Evolutionary conservation across 2,797 vertebrate genomes (phyloP).

Genomic region (Sitta carolinensis): DNA sequence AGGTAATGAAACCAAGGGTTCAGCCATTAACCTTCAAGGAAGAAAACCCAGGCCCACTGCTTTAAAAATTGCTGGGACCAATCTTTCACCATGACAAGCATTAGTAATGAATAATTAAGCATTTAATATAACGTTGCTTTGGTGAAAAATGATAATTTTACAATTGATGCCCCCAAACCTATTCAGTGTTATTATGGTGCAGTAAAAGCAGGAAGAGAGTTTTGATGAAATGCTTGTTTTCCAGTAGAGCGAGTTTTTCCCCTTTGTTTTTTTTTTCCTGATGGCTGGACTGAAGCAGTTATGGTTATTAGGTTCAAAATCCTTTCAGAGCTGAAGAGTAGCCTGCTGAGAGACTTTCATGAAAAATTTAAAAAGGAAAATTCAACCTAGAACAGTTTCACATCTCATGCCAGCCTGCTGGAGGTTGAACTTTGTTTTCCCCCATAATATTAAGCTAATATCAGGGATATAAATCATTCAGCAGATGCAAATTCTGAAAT

Average conservation of each 20-base stretch:
- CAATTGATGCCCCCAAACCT: constrained; percentile 87
- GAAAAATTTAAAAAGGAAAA: constrained; percentile 91
- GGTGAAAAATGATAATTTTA: constrained; percentile 89
- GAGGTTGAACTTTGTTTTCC: constrained; percentile 82
- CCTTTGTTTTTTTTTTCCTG: constrained; percentile 78
- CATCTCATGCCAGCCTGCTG: constrained; percentile 73
- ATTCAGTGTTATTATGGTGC: constrained; percentile 79
- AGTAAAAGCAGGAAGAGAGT: constrained; percentile 71
- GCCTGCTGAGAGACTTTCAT: constrained; percentile 88
- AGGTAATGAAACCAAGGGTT: constrained; percentile 83
- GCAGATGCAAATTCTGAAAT: constrained; percentile 75
- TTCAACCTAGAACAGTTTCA: constrained; percentile 83
- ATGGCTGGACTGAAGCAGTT: constrained; percentile 79
- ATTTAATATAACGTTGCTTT: constrained; percentile 91
- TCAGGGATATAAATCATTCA: constrained; percentile 87
- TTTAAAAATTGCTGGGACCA: constrained; percentile 85
- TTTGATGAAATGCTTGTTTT: constrained; percentile 82
- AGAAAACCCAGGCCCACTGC: constrained; percentile 81
- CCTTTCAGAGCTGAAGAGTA: constrained; percentile 83
- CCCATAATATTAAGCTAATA: constrained; percentile 79
- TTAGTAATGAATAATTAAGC: constrained; percentile 98
- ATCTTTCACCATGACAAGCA: constrained; percentile 92
- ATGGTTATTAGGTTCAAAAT: constrained; percentile 85
- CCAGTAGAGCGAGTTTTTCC: background rate
- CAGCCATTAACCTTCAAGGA: constrained; percentile 89